phyloP scores from a whole-genome alignment of 2,113 vertebrate species.

The Gymnarchus niloticus region DNA sequence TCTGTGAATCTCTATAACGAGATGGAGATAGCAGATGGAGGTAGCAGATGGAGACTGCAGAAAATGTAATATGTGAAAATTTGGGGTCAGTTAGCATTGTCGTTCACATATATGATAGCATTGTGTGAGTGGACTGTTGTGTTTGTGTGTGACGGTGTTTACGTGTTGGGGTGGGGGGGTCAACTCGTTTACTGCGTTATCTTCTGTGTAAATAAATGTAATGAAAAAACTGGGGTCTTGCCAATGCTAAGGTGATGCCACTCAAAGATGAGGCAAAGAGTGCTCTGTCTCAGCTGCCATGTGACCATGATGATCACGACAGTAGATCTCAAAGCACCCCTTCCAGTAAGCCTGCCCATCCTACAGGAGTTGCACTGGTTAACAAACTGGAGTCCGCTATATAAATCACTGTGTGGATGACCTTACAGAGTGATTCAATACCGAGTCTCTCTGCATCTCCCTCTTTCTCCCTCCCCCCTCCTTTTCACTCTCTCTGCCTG shows the following conservation, averaged over 20 bases:
- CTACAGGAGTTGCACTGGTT: slow-evolving; percentile 54
- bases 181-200: not conserved
- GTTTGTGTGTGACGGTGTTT: not conserved
- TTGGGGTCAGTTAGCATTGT: not conserved
- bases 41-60: not conserved
- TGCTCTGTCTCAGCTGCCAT: too few relatives aligned
- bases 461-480: slow-evolving; percentile 13
- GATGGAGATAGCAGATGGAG: not conserved
- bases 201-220: not conserved
- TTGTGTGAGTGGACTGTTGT: not conserved
- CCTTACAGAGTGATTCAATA: slow-evolving; percentile 15
- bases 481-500: not conserved
- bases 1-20: not conserved
- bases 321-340: not conserved
- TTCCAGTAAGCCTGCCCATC: slow-evolving; percentile 16
- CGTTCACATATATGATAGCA: not conserved
- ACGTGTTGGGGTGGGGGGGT: not conserved
- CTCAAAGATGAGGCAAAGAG: not conserved
- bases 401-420: slow-evolving; percentile 36
- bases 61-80: not conserved
- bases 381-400: slow-evolving; percentile 46
- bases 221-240: not conserved
- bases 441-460: not conserved
- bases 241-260: not conserved
- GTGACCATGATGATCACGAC: too few relatives aligned